Conservation (phyloP, 2,888 invertebrate species). For the Craniophora ligustri region DNA sequence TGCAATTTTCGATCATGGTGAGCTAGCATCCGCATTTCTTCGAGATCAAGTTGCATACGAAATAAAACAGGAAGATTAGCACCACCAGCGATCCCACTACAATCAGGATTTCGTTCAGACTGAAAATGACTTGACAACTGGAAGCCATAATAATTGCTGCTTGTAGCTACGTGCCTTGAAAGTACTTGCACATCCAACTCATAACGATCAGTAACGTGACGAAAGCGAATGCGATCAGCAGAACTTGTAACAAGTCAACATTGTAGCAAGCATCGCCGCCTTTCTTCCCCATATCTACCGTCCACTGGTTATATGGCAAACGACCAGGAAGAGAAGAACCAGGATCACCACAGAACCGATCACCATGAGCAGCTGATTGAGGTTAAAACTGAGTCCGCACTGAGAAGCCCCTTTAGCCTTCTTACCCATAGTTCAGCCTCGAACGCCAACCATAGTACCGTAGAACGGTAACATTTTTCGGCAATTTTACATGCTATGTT, state of each 20-base stretch:
- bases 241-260: conserved; percentile 68
- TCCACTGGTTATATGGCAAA: conserved; percentile 76
- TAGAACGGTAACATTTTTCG: conserved; percentile 13
- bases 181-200: conserved; percentile 80
- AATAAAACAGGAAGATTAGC: conserved; percentile 51
- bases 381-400: conserved; percentile 65
- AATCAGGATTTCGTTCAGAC: conserved; percentile 53
- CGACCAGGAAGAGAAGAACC: conserved; percentile 71
- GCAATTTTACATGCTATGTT: conserved; percentile 6
- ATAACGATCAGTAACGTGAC: conserved; percentile 71
- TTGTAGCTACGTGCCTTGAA: conserved; percentile 53
- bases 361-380: conserved; percentile 76
- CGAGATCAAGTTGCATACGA: conserved; percentile 47
- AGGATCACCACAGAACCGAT: conserved; percentile 75
- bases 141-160: not conserved
- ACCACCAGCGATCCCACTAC: conserved; percentile 58
- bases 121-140: conserved; percentile 40
- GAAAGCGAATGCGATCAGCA: conserved; percentile 73
- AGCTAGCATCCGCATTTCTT: conserved; percentile 14
- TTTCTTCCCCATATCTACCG: conserved; percentile 56
- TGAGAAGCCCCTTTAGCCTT: conserved; percentile 16
- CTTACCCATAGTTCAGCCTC: conserved; percentile 55
- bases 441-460: conserved; percentile 45
- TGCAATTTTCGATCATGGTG: not conserved
- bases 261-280: conserved; percentile 51